These are phyloP conservation scores for Oncorhynchus keta DNA, from an alignment of 2,113 vertebrate species.

Conservation along the genomic window DNA sequence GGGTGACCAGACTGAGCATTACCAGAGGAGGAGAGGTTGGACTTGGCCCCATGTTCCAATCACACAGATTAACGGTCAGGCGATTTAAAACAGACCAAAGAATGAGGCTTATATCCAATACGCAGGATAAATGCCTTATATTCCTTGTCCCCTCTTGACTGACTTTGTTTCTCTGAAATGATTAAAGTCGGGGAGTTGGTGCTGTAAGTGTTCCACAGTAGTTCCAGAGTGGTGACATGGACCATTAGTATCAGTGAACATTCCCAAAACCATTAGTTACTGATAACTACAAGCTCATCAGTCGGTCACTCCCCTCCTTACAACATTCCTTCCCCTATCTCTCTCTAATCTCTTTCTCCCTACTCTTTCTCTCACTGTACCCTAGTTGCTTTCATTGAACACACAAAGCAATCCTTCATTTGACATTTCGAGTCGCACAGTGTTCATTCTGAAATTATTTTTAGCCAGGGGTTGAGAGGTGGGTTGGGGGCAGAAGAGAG, in stretches of 20 bases:
- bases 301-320: constrained; percentile 11
- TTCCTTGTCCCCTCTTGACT: too few relatives aligned
- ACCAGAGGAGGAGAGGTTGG: too few relatives aligned
- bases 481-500: too few relatives aligned
- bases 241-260: constrained; percentile 57
- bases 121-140: too few relatives aligned
- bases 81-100: too few relatives aligned
- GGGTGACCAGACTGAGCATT: too few relatives aligned
- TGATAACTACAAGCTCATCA: constrained; percentile 51
- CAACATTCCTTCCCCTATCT: not conserved
- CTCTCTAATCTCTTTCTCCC: not conserved
- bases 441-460: constrained; percentile 70
- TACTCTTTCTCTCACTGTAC: constrained; percentile 4
- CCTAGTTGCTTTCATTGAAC: constrained; percentile 13
- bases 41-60: too few relatives aligned
- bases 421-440: constrained; percentile 44
- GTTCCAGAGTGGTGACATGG: constrained; percentile 55
- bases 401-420: constrained; percentile 53
- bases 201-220: constrained; percentile 49
- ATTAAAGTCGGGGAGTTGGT: not conserved
- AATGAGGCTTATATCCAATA: too few relatives aligned
- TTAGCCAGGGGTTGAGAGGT: too few relatives aligned
- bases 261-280: constrained; percentile 36
- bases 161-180: not conserved
- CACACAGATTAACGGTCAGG: too few relatives aligned